Base-by-base conservation (phyloP, 2,888 invertebrate species). In the Galeopsomyia nigrocyanea region DNA sequence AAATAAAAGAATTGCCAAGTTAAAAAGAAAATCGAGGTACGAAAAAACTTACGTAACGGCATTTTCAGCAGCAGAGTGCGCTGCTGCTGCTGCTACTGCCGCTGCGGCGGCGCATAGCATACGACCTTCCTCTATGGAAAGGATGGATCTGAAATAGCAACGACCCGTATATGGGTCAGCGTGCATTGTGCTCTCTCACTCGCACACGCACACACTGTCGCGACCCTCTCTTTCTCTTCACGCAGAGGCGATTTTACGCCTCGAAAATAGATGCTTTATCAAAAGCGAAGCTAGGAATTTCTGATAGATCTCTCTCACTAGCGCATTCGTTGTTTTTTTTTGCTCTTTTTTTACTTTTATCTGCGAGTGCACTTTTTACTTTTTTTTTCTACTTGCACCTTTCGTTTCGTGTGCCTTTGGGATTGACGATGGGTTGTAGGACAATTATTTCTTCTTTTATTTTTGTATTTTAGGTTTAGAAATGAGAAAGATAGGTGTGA, bases 111-210 rank as follows among this genome's bases (percentile, higher is more conserved):
- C 71, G 68, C 71, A 58, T 39, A 39, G 39, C 22, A 76, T 82
- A 83, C 84, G 86, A 86, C 85, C 86, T 86, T 86, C 85, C 86
- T 85, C 85, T 85, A 84, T 85, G 84, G 84, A 85, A 84, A 86
- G 85, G 85, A 85, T 85, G 83, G 83, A 84, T 85, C 85, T 85
- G 85, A 86, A 86, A 86, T 86, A 86, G 86, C 84, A 86, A 86
- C 86, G 86, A 86, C 86, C 86, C 85, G 85, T 85, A 86, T 86
- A 85, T 86, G 82, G 86, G 86, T 86, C 86, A 86, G 83, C 85
- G 82, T 86, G 85, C 85, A 86, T 84, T 84, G 71, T 75, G 82
- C 80, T 80, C 82, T 78, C 16, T n/a, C n/a, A 3, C 14, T n/a
- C 31, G 39, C 58, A n/a, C 9, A 10, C 14, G 19, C 46, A 14